Base-by-base conservation (phyloP, 2,797 vertebrate genomes). In the Agapornis canus region DNA sequence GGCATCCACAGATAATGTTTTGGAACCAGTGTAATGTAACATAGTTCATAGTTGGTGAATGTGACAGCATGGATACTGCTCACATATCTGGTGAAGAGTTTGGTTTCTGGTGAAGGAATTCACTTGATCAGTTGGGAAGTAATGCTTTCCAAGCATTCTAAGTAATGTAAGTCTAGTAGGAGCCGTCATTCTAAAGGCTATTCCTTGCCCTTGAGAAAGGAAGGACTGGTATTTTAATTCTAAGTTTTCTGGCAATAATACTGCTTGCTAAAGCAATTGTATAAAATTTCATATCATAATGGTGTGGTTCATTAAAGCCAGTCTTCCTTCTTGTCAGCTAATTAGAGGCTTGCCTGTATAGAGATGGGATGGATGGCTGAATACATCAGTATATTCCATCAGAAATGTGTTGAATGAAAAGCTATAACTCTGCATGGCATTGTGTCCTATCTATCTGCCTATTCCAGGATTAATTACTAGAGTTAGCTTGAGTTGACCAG, bases 31-130 rank as follows among this genome's bases (percentile, higher is more conserved):
- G n/a, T 61, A 10, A 7, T 4, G 1, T 54, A 57, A 47, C 8
- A 9, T 2, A 2, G 6, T 47, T 82, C 12, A 5, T 37, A 51
- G 26, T 35, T 63, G 17, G 35, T 35, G 29, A 56, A 51, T 5
- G 0, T 45, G 54, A 26, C 10, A 8, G 32, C 15, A 3, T 25
- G 32, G 54, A 9, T 37, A 39, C 22, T 82, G 39, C 77, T 31
- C 1, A 1, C 10, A 1, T 42, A 17, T 12, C 26, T 42, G 14
- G 26, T 56, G 31, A 57, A n/a, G 10, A 9, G 4, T 2, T 37
- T 1, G 0, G 13, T 51, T 90, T 86, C 60, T 90, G 43, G 31
- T 47, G 40, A 68, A 61, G 42, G 42, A 49, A 51, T 40, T 25
- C 13, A 7, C n/a, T 61, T 51, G 37, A 61, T 47, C 14, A 13